These are phyloP conservation scores for Oriolus oriolus DNA, from an alignment of 2,113 vertebrate genomes.

Conservation along the genomic window DNA sequence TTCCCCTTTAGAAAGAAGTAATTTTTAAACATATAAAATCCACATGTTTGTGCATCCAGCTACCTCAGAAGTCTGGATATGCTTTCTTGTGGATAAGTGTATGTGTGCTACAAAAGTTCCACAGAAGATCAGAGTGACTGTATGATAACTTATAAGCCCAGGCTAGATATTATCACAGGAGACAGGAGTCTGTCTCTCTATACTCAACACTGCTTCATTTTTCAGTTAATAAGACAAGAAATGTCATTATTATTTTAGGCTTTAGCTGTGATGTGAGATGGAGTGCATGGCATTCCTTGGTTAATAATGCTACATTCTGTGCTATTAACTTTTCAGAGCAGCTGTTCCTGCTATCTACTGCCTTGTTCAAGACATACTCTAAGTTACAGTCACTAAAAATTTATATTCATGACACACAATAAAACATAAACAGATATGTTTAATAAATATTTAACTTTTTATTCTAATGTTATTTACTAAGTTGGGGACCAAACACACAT, in stretches of 20 bases:
- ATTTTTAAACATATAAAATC: constrained; percentile 46
- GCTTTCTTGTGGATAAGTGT: constrained; percentile 39
- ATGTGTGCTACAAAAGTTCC: constrained; percentile 26
- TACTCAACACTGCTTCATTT: constrained; percentile 62
- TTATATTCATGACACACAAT: background rate
- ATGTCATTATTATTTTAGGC: constrained; percentile 70
- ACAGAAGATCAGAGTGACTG: constrained; percentile 51
- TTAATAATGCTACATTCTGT: constrained; percentile 64
- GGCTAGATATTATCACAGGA: constrained; percentile 66
- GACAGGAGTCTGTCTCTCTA: constrained; percentile 36
- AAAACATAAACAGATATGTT: background rate
- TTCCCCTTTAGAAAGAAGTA: constrained; percentile 10
- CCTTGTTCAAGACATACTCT: background rate
- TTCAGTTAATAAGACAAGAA: constrained; percentile 70
- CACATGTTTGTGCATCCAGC: constrained; percentile 37
- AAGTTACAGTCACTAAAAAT: constrained; percentile 3
- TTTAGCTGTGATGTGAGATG: constrained; percentile 59
- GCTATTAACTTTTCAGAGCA: constrained; percentile 61
- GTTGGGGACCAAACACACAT: background rate
- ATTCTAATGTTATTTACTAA: background rate
- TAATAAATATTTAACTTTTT: background rate
- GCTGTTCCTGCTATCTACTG: constrained; percentile 35
- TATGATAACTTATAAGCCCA: constrained; percentile 32
- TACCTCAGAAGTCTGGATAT: constrained; percentile 5
- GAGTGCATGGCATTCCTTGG: constrained; percentile 43